Base-by-base conservation (phyloP, 2,797 vertebrate genomes). In the Euthynnus affinis region DNA sequence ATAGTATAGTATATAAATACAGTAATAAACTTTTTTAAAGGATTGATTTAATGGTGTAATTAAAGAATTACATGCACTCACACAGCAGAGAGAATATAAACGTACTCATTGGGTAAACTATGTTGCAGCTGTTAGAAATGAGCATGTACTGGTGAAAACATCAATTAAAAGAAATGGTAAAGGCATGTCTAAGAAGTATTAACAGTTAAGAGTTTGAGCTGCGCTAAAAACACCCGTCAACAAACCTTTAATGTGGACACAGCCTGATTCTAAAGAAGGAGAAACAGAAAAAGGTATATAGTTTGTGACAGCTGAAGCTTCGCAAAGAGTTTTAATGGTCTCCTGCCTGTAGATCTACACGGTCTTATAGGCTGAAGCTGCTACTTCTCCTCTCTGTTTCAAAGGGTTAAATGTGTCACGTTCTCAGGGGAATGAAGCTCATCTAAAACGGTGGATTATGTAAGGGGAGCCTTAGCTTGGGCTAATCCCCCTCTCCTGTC, bases 391-490 rank as follows among this genome's bases (percentile, higher is more conserved):
- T 72, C 25, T 73, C 22, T 29, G 56, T 82, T 74, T 60, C 65
- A 76, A 76, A 79, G 67, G 65, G 75, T 88, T 86, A 80, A 87
- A 74, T 76, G 62, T 81, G 72, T 78, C 82, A 63, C 37, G 10
- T 83, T 88, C 72, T 81, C 80, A 49, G 62, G 44, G 80, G 69
- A 87, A 68, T 73, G 23, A 62, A 71, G 59, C 68, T 90, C 81
- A 92, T 90, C 85, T 90, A 70, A 87, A 89, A 80, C 0, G 40
- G 74, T 80, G 89, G 87, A 84, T 91, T 91, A 90, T 84, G 76
- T 81, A 80, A 91, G 20, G 57, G 52, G 74, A 89, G 79, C 84
- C 76, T 86, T 69, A 70, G 70, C 67, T 27, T 1, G 2, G 68
- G 53, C 71, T 85, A 84, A 91, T 88, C 81, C 85, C 55, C 27